Base-by-base conservation (phyloP, 2,797 vertebrate genomes). In the Sebastes iracundus region DNA sequence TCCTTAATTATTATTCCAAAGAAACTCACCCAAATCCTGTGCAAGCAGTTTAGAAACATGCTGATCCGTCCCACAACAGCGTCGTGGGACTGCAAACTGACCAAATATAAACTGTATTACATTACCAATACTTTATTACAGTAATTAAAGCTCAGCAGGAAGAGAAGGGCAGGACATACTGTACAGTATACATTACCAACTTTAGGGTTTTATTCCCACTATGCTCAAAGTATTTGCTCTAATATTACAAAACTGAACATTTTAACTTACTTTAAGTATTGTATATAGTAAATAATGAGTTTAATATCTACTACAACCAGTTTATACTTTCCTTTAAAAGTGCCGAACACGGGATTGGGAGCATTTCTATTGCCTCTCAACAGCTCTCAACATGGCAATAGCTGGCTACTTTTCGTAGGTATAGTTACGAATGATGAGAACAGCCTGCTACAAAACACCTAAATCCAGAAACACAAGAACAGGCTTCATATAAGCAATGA, bases 41-140 rank as follows among this genome's bases (percentile, higher is more conserved):
- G 52, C 27, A 55, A 68, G 80, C 80, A 66, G 7, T 62, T 74
- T 74, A 59, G 22, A 68, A 75, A 78, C 62, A 5, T 71, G 65
- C 81, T 80, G 81, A 72, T 63, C 46, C 18, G 25, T 35, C 33
- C 33, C 33, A 35, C 33, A 35, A 35, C 11, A 35, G 33, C 0
- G 33, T 35, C 33, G 33, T 35, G 33, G 33, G 33, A 35, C 0
- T 35, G 33, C 33, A 35, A 35, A 35, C 33, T 38, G 38, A 38
- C 13, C 38, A 38, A 38, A 38, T 38, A 38, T 38, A 38, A 38
- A 38, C 38, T 0, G 38, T 38, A 38, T 38, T 38, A 38, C 38
- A 38, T 38, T 38, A 38, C 13, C 38, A 14, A 38, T 2, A 2
- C 38, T 14, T 13, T 38, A 14, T 16, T 18, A 46, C 14, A 33